These are phyloP conservation scores for Lithophane semibrunnea DNA, from an alignment of 2,888 invertebrate genomes.

Conservation along the genomic window DNA sequence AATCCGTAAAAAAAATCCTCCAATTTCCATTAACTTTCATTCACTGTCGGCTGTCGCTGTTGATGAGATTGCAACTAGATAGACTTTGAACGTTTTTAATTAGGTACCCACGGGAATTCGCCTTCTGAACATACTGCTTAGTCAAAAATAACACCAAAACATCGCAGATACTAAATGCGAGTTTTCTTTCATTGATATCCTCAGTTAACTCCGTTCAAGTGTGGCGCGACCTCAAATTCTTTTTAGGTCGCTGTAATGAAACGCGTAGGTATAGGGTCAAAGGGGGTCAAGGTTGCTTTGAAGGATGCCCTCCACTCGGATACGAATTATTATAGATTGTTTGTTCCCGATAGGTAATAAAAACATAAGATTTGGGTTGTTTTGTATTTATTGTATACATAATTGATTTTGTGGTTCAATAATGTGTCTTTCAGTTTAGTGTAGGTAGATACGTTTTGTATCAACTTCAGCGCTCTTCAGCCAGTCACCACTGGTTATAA, in stretches of 20 bases:
- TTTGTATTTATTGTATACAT: not conserved
- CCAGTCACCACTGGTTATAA: not conserved
- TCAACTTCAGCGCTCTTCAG: not conserved
- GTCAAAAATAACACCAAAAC: not conserved
- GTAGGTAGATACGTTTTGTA: not conserved
- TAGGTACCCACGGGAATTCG: not conserved
- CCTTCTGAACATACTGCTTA: not conserved
- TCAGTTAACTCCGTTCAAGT: constrained; percentile 39
- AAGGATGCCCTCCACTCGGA: constrained; percentile 43
- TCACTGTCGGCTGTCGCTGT: not conserved
- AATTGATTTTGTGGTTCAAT: constrained; percentile 5
- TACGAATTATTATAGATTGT: constrained; percentile 22
- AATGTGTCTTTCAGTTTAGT: not conserved
- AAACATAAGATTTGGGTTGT: constrained; percentile 18
- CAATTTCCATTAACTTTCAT: not conserved
- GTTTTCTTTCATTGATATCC: constrained; percentile 39
- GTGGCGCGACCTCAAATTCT: constrained; percentile 55
- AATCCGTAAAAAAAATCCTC: not conserved
- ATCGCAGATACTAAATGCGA: not conserved
- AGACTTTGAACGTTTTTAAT: not conserved
- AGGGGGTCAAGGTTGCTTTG: constrained; percentile 50
- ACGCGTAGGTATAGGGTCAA: constrained; percentile 39
- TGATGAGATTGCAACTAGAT: not conserved
- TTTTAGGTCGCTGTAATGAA: constrained; percentile 58
- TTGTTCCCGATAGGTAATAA: constrained; percentile 22